phyloP scores from a whole-genome alignment of 2,797 vertebrate species.

The Dicrostonyx torquatus region DNA sequence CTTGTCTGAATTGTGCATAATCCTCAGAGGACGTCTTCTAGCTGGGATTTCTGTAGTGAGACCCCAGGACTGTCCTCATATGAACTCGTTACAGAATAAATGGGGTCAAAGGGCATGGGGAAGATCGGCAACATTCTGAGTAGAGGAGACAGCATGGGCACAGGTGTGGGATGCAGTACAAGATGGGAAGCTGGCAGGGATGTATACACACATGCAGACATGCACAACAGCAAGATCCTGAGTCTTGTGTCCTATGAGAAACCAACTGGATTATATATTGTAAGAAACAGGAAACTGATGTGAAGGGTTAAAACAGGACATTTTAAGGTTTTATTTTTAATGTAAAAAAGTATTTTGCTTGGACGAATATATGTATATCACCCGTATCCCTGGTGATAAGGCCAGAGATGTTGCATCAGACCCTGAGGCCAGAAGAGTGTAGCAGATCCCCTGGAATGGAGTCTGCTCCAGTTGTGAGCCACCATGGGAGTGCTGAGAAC shows the following conservation, averaged over 20 bases:
- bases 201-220: background rate
- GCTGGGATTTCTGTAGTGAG: background rate
- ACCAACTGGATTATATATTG: background rate
- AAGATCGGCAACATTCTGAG: background rate
- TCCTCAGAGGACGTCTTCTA: background rate
- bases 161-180: too few species aligned
- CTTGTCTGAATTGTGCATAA: background rate
- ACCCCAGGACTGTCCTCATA: background rate
- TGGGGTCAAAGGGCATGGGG: background rate
- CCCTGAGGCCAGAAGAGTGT: background rate
- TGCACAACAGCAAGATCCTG: background rate
- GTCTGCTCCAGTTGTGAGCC: background rate
- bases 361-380: background rate
- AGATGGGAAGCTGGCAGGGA: background rate
- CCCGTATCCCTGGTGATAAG: background rate
- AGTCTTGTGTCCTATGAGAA: background rate
- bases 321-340: background rate
- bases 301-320: background rate
- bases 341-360: background rate
- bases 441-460: background rate
- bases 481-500: background rate
- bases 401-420: background rate
- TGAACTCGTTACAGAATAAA: background rate
- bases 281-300: background rate
- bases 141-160: background rate